These are phyloP conservation scores for Rambutsinella grinnellia DNA, from an alignment of 2,888 invertebrate genomes.

Conservation along the genomic window DNA sequence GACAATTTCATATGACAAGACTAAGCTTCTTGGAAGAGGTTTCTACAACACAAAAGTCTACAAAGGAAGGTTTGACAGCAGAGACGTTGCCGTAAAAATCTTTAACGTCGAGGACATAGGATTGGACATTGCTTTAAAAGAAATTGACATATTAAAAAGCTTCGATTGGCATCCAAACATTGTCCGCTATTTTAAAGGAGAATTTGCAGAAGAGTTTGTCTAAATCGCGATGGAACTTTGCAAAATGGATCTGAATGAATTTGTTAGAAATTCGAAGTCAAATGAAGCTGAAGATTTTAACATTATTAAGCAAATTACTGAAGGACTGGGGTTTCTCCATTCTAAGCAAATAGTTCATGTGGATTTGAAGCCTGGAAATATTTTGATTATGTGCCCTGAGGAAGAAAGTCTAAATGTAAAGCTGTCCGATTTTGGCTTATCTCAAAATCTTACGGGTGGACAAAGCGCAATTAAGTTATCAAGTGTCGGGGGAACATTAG, in stretches of 20 bases:
- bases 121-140: slow-evolving; percentile 95
- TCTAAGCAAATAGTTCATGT: slow-evolving; percentile 96
- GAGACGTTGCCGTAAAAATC: slow-evolving; percentile 95
- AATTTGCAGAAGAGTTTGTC: slow-evolving; percentile 93
- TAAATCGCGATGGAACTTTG: slow-evolving; percentile 98
- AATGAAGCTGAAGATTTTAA: slow-evolving; percentile 76
- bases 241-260: slow-evolving; percentile 92
- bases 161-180: slow-evolving; percentile 97
- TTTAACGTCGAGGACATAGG: slow-evolving; percentile 85
- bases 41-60: slow-evolving; percentile 97
- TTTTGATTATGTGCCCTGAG: slow-evolving; percentile 87
- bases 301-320: slow-evolving; percentile 86
- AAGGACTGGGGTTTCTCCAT: slow-evolving; percentile 93
- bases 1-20: slow-evolving; percentile 88
- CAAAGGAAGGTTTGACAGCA: slow-evolving; percentile 93
- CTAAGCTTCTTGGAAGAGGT: slow-evolving; percentile 91
- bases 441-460: slow-evolving; percentile 96
- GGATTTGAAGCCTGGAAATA: slow-evolving; percentile 98
- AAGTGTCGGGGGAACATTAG: background rate
- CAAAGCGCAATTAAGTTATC: too few relatives aligned
- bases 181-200: slow-evolving; percentile 86
- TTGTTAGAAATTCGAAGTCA: slow-evolving; percentile 78
- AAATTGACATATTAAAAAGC: slow-evolving; percentile 91
- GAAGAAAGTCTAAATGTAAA: slow-evolving; percentile 86
- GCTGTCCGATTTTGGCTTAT: slow-evolving; percentile 99